Percentiles rank a stretch among this genome's conserved stretches.
Conservation (phyloP, 2,888 invertebrate genomes). For the Escarpia spicata region DNA sequence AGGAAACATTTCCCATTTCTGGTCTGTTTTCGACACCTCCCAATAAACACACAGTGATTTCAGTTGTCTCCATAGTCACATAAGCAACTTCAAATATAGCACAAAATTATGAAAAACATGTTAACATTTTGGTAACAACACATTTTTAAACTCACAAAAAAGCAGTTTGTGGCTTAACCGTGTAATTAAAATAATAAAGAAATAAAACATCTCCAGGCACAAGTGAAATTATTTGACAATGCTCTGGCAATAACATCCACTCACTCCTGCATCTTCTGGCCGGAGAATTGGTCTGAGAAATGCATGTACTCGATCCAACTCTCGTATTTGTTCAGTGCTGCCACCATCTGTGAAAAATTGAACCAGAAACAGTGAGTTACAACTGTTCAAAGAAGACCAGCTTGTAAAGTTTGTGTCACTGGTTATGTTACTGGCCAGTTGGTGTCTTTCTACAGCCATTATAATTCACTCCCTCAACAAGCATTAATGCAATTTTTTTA, state of each 20-base stretch:
- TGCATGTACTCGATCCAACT: slow-evolving; percentile 93
- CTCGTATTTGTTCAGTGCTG: slow-evolving; percentile 75
- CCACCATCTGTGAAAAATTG: slow-evolving; percentile 50
- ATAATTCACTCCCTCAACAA: not conserved
- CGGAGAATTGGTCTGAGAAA: slow-evolving; percentile 95
- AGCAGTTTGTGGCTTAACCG: too few relatives aligned
- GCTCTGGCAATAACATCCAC: slow-evolving; percentile 59
- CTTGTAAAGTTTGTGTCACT: not conserved
- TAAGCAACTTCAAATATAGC: too few relatives aligned
- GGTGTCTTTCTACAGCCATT: not conserved
- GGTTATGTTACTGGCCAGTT: not conserved
- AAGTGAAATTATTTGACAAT: slow-evolving; percentile 18
- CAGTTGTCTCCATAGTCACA: too few relatives aligned
- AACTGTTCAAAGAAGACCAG: not conserved
- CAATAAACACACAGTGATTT: too few relatives aligned
- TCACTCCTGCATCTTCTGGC: slow-evolving; percentile 88
- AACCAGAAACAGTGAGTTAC: not conserved
- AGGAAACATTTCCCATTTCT: too few relatives aligned
- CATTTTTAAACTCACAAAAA: too few relatives aligned
- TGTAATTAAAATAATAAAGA: too few relatives aligned
- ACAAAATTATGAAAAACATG: too few relatives aligned
- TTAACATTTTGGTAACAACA: too few relatives aligned
- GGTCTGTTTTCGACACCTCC: too few relatives aligned
- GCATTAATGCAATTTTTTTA: not conserved
- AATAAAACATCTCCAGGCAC: not conserved